Base-by-base conservation (phyloP, 2,888 invertebrate genomes). In the Drosophila emarginata region DNA sequence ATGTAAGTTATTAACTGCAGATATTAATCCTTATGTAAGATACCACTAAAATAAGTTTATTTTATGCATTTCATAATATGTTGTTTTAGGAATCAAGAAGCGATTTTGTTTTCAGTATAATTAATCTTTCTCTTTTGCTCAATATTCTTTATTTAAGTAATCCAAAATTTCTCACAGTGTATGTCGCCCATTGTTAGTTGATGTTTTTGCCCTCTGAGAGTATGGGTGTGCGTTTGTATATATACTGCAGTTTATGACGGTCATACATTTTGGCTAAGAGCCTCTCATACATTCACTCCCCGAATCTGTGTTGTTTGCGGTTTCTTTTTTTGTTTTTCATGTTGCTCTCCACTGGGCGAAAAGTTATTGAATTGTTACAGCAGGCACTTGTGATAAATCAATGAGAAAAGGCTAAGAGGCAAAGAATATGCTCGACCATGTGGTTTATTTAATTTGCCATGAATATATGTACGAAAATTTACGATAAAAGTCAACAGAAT, bases 281-380 rank as follows among this genome's bases (percentile, higher is more conserved):
- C 45, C 36, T n/a, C 40, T 37, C 39, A 18, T 54, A 23, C 23
- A 36, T 37, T 26, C 21, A 50, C 28, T 12, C 51, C 4, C 37
- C 15, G 15, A 12, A 1, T 4, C 53, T 21, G 50, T 4, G 12
- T 50, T 54, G 32, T 15, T 54, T 32, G 14, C 2, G 53, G 39
- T 32, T 21, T 51, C 40, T 51, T 45, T 56, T 52, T 53, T 59
- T 39, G 54, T 56, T 57, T 72, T 56, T 76, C 62, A 67, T 78
- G 64, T 76, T 73, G 72, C 74, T 78, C 66, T 78, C 53, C 45
- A 45, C 21, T 45, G 45, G 60, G 61, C 63, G 39, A 61, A 67
- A 76, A 80, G 73, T 86, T 82, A 86, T 86, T 86, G 86, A 86
- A 82, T 82, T 85, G 80, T 77, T 80, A 78, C 72, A 65, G 70